phyloP scores from a whole-genome alignment of 2,888 invertebrate genomes.

The Sialis lutaria region DNA sequence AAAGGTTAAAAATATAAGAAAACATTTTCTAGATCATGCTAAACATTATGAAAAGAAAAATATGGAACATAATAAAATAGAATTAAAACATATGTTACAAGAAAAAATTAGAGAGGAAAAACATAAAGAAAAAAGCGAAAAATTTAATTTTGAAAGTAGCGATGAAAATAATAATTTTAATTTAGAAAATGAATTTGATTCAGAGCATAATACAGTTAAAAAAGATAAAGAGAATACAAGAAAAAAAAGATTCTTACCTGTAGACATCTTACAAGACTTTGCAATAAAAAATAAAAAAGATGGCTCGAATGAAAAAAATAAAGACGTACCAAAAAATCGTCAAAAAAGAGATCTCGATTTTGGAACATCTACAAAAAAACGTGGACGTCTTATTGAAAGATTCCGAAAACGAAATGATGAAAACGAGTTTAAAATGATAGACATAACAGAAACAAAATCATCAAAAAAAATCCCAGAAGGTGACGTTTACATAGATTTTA shows the following conservation, averaged over 20 bases:
- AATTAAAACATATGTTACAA: conserved; percentile 7
- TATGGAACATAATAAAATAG: background rate
- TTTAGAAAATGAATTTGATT: no score
- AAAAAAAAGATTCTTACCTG: conserved; percentile 3
- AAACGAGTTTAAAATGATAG: background rate
- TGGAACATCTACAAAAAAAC: background rate
- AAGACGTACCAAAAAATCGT: background rate
- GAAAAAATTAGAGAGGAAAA: background rate
- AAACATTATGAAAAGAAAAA: conserved; percentile 11
- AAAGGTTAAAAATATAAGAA: background rate
- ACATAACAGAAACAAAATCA: background rate
- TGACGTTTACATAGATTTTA: conserved; percentile 4
- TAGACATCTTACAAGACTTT: conserved; percentile 3
- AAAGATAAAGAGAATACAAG: background rate
- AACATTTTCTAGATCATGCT: conserved; percentile 6
- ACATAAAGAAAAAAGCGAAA: background rate
- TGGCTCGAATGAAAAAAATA: background rate
- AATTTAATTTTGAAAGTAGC: conserved; percentile 7
- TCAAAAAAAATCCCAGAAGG: background rate
- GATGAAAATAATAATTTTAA: conserved; percentile 3
- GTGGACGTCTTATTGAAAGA: background rate
- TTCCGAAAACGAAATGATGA: conserved; percentile 2
- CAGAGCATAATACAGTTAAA: no score
- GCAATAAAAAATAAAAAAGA: background rate
- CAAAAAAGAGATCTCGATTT: background rate